These are phyloP conservation scores for Lerema accius DNA, from an alignment of 1,140 invertebrate species.

Conservation along the genomic window DNA sequence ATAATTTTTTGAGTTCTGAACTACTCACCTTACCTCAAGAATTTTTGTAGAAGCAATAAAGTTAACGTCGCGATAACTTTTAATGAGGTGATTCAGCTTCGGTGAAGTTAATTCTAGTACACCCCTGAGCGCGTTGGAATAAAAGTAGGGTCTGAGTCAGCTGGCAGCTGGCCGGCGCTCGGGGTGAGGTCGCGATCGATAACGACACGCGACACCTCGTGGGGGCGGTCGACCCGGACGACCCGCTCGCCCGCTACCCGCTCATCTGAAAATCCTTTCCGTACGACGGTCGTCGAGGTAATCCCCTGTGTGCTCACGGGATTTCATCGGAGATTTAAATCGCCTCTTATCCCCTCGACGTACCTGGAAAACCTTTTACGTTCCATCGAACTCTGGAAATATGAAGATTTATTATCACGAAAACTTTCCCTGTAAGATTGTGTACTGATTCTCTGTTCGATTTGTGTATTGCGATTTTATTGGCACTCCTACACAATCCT, in stretches of 20 bases:
- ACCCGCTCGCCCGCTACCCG: neutral
- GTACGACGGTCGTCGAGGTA: conserved; percentile 8
- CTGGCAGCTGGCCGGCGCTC: conserved; percentile 34
- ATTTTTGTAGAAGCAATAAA: too few relatives aligned
- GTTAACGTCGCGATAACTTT: too few relatives aligned
- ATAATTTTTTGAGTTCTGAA: too few relatives aligned
- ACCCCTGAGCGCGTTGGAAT: conserved; percentile 19
- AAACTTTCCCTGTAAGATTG: too few relatives aligned
- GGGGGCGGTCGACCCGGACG: conserved; percentile 25
- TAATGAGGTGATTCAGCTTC: too few relatives aligned
- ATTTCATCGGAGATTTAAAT: conserved; percentile 27
- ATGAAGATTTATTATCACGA: too few relatives aligned
- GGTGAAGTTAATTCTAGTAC: too few relatives aligned
- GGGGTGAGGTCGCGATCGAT: conserved; percentile 38
- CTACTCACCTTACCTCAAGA: too few relatives aligned
- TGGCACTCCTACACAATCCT: too few relatives aligned
- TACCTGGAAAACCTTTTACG: conserved; percentile 1
- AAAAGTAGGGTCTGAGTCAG: conserved; percentile 19
- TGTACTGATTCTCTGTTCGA: too few relatives aligned
- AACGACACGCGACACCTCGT: conserved; percentile 34
- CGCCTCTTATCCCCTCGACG: neutral
- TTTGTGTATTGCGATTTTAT: too few relatives aligned
- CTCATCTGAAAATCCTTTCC: conserved; percentile 14
- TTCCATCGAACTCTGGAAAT: too few relatives aligned
- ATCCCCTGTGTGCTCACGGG: conserved; percentile 27